Evolutionary conservation across 2,797 vertebrate genomes (phyloP), one percentile per base, ranked within the genome.

Genomic region (Gymnothorax reevesii): DNA sequence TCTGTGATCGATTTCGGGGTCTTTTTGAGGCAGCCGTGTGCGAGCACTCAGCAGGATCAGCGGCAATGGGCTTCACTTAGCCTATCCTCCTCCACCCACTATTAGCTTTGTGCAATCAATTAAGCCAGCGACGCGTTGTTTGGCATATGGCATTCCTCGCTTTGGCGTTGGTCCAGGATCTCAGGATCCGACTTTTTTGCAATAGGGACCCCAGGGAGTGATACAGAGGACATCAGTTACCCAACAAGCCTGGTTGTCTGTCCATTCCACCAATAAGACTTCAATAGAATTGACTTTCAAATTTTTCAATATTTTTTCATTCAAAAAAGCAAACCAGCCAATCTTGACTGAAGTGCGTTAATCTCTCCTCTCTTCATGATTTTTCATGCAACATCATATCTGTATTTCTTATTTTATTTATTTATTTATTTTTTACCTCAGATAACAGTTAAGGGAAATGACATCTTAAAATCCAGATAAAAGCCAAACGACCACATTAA

Each of bases 211-310:
- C n/a, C n/a, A n/a, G n/a, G 64, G 90, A 87, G 89, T 89, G 91
- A 91, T 91, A 91, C 93, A 92, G 94, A 94, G 90, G 92, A 91
- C 94, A 94, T 93, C 92, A 94, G 88, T 92, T 92, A 91, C 87
- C 83, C 57, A 49, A 79, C 59, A 27, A 17, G 25, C 42, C 75
- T 60, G 60, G 59, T 7, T 42, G n/a, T 75, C 77, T 59, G 25
- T 10, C 27, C 49, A 86, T 49, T 66, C 85, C 33, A 17, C 52
- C 0, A 42, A 49, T n/a, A 22, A 25, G 27, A 25, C 60, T 22
- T 27, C 9, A 4, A 54, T 15, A 57, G 77, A 15, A 3, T 42
- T 22, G 9, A 2, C 54, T n/a, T 20, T 64, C 17, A 15, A 22
- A 57, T 17, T 22, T 49, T 27, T 33, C 64, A 54, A 25, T 84